These are phyloP conservation scores for Cydia strobilella DNA, from an alignment of 1,140 invertebrate species.

Conservation along the genomic window DNA sequence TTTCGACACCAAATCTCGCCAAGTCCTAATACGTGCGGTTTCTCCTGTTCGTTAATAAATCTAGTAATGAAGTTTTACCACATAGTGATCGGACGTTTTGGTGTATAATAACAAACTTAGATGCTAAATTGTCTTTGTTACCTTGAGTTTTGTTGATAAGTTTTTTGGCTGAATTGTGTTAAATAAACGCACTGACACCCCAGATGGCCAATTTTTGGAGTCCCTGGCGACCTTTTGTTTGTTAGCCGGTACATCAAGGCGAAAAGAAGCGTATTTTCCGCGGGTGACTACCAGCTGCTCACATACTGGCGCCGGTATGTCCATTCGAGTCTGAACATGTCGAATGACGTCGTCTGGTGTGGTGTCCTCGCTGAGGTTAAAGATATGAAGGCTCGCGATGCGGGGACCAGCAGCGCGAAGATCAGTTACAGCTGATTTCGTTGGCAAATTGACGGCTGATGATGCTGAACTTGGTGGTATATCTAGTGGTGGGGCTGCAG, in stretches of 20 bases:
- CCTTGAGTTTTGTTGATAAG: background rate
- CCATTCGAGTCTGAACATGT: background rate
- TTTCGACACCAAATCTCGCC: too few relatives aligned
- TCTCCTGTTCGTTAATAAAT: too few relatives aligned
- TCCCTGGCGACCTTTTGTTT: background rate
- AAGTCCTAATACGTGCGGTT: too few relatives aligned
- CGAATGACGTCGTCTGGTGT: background rate
- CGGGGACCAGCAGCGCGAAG: background rate
- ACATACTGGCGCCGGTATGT: background rate
- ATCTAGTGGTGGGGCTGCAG: background rate
- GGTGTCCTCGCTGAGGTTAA: background rate
- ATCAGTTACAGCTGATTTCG: background rate
- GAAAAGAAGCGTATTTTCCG: background rate
- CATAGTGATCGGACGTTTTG: background rate
- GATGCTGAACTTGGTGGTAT: background rate
- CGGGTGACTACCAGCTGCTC: background rate
- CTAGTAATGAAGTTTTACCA: too few relatives aligned
- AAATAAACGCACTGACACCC: background rate
- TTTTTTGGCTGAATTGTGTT: conserved; percentile 4
- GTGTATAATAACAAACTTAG: background rate
- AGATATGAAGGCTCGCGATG: background rate
- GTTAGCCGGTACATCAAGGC: background rate
- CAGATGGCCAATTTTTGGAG: background rate
- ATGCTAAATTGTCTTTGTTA: background rate
- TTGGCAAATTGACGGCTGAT: background rate